Evolutionary conservation across 1,140 invertebrate genomes (phyloP).

Genomic region (Apis dorsata): DNA sequence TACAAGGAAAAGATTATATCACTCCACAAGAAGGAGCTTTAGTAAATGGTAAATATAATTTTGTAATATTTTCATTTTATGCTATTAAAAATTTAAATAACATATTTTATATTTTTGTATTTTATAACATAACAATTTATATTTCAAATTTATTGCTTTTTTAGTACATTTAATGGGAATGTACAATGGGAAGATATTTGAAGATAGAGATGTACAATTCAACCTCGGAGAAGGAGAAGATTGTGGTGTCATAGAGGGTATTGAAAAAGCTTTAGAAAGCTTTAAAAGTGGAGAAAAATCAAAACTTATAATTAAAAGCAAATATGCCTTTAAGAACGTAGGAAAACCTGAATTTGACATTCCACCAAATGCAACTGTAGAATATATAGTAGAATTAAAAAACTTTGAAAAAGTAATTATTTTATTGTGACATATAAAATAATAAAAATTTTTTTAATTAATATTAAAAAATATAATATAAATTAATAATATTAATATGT

Average conservation of each 20-base stretch:
- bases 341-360: slow-evolving; percentile 88
- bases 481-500: background rate
- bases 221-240: slow-evolving; percentile 92
- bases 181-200: slow-evolving; percentile 85
- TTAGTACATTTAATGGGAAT: slow-evolving; percentile 90
- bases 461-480: too few relatives aligned
- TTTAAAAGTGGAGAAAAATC: slow-evolving; percentile 93
- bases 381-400: slow-evolving; percentile 90
- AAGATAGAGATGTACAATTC: slow-evolving; percentile 91
- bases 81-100: background rate
- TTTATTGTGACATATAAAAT: slow-evolving; percentile 5
- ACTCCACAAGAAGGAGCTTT: slow-evolving; percentile 89
- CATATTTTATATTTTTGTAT: background rate
- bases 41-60: slow-evolving; percentile 82
- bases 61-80: background rate
- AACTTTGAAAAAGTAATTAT: slow-evolving; percentile 90
- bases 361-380: slow-evolving; percentile 88
- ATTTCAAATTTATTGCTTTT: slow-evolving; percentile 36
- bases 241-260: slow-evolving; percentile 87
- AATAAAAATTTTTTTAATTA: slow-evolving; percentile 2
- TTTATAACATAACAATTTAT: background rate
- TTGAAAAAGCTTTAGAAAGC: slow-evolving; percentile 92
- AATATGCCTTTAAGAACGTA: slow-evolving; percentile 89
- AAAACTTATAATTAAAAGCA: slow-evolving; percentile 86
- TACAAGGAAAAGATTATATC: slow-evolving; percentile 84